Percentiles rank a stretch among this genome's conserved stretches.
Evolutionary conservation across 1,140 invertebrate genomes (phyloP).

Genomic region (Kradibia gibbosae): DNA sequence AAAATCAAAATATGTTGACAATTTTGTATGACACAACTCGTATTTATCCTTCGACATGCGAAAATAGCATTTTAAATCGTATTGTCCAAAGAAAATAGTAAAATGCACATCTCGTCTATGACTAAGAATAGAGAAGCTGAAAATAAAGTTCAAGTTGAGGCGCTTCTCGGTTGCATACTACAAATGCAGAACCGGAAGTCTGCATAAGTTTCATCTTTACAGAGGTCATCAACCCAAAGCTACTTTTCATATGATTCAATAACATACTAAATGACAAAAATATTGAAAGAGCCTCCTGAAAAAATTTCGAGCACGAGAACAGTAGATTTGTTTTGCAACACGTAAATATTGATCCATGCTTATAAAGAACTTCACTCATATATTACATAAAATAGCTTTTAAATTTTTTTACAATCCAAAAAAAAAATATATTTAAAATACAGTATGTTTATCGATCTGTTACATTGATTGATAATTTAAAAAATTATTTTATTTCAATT

Average conservation of each 20-base stretch:
- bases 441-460: too few relatives aligned
- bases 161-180: constrained; percentile 4
- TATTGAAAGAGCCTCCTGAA: background rate
- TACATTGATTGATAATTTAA: too few relatives aligned
- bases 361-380: background rate
- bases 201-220: background rate
- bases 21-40: background rate
- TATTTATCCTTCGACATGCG: background rate
- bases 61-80: constrained; percentile 40
- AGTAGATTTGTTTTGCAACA: background rate
- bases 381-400: background rate
- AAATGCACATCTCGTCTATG: constrained; percentile 15
- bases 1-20: constrained; percentile 9
- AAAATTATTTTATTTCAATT: too few relatives aligned
- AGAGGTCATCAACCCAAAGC: constrained; percentile 17
- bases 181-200: constrained; percentile 28
- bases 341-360: background rate
- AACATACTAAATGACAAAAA: background rate
- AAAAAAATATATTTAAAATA: too few relatives aligned
- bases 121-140: constrained; percentile 43
- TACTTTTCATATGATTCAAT: background rate
- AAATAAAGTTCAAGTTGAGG: constrained; percentile 50
- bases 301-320: background rate
- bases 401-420: too few relatives aligned
- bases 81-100: constrained; percentile 24